Evolutionary conservation across 2,888 invertebrate species (phyloP).

Genomic region (Anarsia innoxiella): DNA sequence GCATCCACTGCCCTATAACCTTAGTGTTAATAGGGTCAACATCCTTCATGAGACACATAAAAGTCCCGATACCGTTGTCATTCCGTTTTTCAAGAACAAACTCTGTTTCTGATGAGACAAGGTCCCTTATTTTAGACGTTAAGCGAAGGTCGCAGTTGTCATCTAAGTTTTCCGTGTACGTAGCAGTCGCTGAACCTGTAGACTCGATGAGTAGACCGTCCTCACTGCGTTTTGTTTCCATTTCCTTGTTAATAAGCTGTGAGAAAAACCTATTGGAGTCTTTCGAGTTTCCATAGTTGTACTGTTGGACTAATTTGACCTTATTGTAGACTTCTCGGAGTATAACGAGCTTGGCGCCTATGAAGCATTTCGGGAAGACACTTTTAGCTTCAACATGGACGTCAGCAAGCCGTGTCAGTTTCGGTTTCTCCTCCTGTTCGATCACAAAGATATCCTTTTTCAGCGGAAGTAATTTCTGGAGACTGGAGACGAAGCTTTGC

Average conservation of each 20-base stretch:
- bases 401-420: conserved; percentile 45
- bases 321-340: conserved; percentile 53
- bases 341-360: conserved; percentile 53
- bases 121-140: conserved; percentile 54
- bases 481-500: conserved; percentile 45
- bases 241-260: conserved; percentile 55
- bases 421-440: conserved; percentile 33
- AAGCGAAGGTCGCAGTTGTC: conserved; percentile 47
- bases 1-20: conserved; percentile 57
- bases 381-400: conserved; percentile 58
- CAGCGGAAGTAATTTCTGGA: conserved; percentile 56
- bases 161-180: conserved; percentile 47
- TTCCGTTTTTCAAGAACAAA: conserved; percentile 48
- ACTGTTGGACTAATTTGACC: conserved; percentile 58
- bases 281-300: conserved; percentile 54
- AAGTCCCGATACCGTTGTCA: conserved; percentile 40
- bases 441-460: conserved; percentile 49
- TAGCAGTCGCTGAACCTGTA: conserved; percentile 56
- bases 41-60: conserved; percentile 48
- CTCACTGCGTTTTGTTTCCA: conserved; percentile 40
- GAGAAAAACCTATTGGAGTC: conserved; percentile 50
- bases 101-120: conserved; percentile 62
- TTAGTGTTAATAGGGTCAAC: conserved; percentile 53
- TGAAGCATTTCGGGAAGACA: conserved; percentile 61
- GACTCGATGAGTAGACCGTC: conserved; percentile 55